Evolutionary conservation across 2,888 invertebrate species (phyloP).

Genomic region (Sipha maydis): DNA sequence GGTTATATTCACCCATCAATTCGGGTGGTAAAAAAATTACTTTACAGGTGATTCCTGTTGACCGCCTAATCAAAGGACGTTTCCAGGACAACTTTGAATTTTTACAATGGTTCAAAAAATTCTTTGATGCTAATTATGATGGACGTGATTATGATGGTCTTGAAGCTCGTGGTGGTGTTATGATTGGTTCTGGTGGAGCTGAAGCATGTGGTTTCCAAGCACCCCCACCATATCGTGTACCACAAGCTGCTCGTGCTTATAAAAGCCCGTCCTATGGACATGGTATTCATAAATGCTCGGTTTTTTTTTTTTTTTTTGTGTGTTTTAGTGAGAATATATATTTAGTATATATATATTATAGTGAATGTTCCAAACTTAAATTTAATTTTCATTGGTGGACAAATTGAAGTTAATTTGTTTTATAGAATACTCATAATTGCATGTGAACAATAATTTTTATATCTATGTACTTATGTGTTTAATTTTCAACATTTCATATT

Average conservation of each 20-base stretch:
- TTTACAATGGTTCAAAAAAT: slow-evolving; percentile 99
- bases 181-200: slow-evolving; percentile 78
- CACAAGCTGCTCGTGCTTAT: slow-evolving; percentile 64
- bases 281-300: slow-evolving; percentile 53
- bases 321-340: slow-evolving; percentile 29
- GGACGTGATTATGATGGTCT: slow-evolving; percentile 95
- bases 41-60: slow-evolving; percentile 96
- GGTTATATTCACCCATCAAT: slow-evolving; percentile 41
- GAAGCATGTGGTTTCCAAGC: slow-evolving; percentile 71
- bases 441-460: slow-evolving; percentile 3
- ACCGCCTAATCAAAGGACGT: slow-evolving; percentile 97
- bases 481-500: slow-evolving; percentile 1
- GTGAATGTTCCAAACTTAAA: background rate
- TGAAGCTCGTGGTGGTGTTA: slow-evolving; percentile 85
- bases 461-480: background rate
- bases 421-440: slow-evolving; percentile 20
- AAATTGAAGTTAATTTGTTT: background rate
- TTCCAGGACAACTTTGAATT: slow-evolving; percentile 99
- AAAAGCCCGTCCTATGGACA: slow-evolving; percentile 59
- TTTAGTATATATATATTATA: background rate
- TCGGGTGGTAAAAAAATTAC: slow-evolving; percentile 49
- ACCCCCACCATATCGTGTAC: slow-evolving; percentile 68
- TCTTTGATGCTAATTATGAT: slow-evolving; percentile 99
- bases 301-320: slow-evolving; percentile 55
- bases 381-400: background rate